A percentile compares a stretch with the other conserved stretches of the same genome.
Evolutionary conservation across 2,888 invertebrate species (phyloP).

Genomic region (Muscina levida): DNA sequence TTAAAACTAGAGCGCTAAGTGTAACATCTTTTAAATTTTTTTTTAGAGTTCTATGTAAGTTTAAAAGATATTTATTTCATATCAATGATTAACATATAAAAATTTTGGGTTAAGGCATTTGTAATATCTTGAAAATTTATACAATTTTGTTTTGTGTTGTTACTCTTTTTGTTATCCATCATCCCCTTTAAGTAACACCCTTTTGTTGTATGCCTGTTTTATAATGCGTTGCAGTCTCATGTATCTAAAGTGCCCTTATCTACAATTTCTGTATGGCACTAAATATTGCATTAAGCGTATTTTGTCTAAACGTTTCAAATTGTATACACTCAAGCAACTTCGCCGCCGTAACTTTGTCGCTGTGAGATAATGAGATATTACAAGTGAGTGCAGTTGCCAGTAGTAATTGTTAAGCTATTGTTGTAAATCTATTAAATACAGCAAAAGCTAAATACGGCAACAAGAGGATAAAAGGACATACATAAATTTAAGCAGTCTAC

Average conservation of each 20-base stretch:
- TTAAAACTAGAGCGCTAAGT: slow-evolving; percentile 48
- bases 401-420: slow-evolving; percentile 6
- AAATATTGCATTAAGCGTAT: slow-evolving; percentile 74
- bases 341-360: not conserved
- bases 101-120: too few species aligned
- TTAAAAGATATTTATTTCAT: too few species aligned
- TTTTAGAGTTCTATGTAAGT: too few species aligned
- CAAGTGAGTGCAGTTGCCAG: not conserved
- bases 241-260: slow-evolving; percentile 49
- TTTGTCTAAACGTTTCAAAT: slow-evolving; percentile 76
- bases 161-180: slow-evolving; percentile 38
- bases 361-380: not conserved
- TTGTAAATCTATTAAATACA: slow-evolving; percentile 8
- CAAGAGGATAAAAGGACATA: not conserved
- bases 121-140: too few species aligned
- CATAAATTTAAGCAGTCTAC: slow-evolving; percentile 5
- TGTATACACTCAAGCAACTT: slow-evolving; percentile 64
- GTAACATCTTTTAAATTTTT: too few species aligned
- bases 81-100: too few species aligned
- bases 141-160: too few species aligned
- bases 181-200: slow-evolving; percentile 16
- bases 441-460: slow-evolving; percentile 1
- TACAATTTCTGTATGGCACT: slow-evolving; percentile 69
- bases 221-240: slow-evolving; percentile 22
- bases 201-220: not conserved